Evolutionary conservation across 2,113 vertebrate species (phyloP).

Genomic region (Cariama cristata): DNA sequence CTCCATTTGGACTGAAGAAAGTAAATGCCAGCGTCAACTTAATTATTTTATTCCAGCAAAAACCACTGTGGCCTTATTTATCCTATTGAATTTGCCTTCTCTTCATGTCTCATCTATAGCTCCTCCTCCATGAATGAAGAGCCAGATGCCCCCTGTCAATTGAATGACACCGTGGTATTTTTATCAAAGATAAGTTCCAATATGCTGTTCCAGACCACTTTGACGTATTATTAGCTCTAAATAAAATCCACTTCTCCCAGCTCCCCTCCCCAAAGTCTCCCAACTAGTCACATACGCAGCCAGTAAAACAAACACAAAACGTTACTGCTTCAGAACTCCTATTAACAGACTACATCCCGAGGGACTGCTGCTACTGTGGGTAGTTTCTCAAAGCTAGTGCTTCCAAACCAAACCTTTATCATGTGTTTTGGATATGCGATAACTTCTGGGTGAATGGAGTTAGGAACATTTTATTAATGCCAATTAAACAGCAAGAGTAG

Average conservation of each 20-base stretch:
- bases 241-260: background rate
- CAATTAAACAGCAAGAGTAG: background rate
- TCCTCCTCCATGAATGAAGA: background rate
- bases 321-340: background rate
- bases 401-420: background rate
- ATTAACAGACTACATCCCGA: background rate
- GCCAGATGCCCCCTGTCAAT: background rate
- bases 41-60: background rate
- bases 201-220: background rate
- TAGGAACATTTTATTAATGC: constrained; percentile 12
- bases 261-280: background rate
- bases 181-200: background rate
- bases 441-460: background rate
- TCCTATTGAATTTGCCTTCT: background rate
- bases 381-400: background rate
- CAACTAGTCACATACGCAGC: background rate
- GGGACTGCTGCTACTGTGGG: background rate
- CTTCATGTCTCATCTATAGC: background rate
- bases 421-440: background rate
- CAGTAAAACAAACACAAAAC: background rate
- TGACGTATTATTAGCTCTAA: background rate
- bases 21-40: background rate
- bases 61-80: background rate
- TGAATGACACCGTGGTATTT: background rate
- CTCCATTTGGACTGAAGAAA: background rate